Evolutionary conservation across 1,140 invertebrate genomes (phyloP).

Genomic region (Steinernema khuongi): DNA sequence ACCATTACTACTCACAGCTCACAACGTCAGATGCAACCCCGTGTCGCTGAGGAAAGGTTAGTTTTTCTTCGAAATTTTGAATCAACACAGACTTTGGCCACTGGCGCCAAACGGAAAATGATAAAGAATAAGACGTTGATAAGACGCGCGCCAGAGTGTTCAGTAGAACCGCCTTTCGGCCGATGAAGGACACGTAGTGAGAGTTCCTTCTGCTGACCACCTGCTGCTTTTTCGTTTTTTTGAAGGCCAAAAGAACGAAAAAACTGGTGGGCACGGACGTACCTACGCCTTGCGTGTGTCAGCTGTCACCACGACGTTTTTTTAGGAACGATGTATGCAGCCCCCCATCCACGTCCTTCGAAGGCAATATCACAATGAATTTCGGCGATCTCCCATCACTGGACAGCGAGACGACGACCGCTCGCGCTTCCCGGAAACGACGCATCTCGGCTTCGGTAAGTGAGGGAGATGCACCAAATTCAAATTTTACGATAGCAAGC

Average conservation of each 20-base stretch:
- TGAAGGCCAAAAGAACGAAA: not conserved
- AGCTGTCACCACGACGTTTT: not conserved
- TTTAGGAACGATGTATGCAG: conserved; percentile 1
- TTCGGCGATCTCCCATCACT: not conserved
- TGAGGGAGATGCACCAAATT: no score
- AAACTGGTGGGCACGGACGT: not conserved
- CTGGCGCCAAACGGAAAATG: no score
- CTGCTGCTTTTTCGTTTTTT: not conserved
- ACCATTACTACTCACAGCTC: not conserved
- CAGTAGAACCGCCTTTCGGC: no score
- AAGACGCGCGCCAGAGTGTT: no score
- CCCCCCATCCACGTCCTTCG: not conserved
- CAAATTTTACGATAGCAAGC: no score
- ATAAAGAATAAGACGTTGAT: no score
- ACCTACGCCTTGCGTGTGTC: not conserved
- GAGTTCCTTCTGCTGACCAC: not conserved
- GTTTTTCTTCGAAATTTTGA: conserved; percentile 6
- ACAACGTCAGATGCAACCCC: not conserved
- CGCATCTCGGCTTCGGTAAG: not conserved
- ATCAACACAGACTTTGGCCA: no score
- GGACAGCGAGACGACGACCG: not conserved
- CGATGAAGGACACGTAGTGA: conserved; percentile 11
- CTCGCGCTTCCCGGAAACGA: not conserved
- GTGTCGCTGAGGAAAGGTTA: not conserved
- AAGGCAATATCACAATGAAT: not conserved